Conservation (phyloP, 30 jellyfish, hydroid and myxozoan genomes). For the Turritopsis dohrnii region DNA sequence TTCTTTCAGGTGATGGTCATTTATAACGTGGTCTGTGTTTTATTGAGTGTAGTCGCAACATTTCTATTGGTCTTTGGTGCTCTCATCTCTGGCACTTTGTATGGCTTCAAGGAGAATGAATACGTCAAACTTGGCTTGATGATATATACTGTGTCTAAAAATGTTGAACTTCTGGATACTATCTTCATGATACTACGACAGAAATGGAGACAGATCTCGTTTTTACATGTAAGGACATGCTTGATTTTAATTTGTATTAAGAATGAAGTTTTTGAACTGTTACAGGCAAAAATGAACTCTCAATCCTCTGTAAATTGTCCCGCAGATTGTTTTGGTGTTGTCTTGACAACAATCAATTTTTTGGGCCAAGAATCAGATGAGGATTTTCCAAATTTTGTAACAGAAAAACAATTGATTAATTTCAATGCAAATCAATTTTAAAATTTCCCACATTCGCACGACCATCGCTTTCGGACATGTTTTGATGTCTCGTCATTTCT, state of each 20-base stretch:
- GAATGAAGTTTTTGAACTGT: neutral
- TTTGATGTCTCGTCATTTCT: too few relatives aligned
- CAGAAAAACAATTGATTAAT: too few relatives aligned
- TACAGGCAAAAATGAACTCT: neutral
- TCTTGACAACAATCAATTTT: too few relatives aligned
- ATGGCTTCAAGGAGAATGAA: constrained; percentile 35
- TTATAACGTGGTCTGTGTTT: constrained; percentile 56
- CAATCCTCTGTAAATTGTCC: neutral
- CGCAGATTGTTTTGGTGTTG: too few relatives aligned
- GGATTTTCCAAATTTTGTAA: too few relatives aligned
- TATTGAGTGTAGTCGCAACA: constrained; percentile 43
- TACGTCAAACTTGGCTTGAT: constrained; percentile 36
- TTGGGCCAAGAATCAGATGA: too few relatives aligned
- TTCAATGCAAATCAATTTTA: too few relatives aligned
- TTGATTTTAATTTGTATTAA: too few relatives aligned
- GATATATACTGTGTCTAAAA: constrained; percentile 54
- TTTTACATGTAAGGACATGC: constrained; percentile 57
- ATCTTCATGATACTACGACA: constrained; percentile 78
- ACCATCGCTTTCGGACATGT: too few relatives aligned
- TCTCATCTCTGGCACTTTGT: constrained; percentile 37
- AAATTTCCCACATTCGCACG: too few relatives aligned
- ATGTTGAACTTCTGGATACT: constrained; percentile 84
- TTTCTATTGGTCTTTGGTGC: constrained; percentile 41
- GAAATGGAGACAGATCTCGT: constrained; percentile 72
- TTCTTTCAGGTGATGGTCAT: constrained; percentile 52